Percentiles rank a stretch among this genome's conserved stretches.
Evolutionary conservation across 2,797 vertebrate species (phyloP).

Genomic region (Apogon talboti): DNA sequence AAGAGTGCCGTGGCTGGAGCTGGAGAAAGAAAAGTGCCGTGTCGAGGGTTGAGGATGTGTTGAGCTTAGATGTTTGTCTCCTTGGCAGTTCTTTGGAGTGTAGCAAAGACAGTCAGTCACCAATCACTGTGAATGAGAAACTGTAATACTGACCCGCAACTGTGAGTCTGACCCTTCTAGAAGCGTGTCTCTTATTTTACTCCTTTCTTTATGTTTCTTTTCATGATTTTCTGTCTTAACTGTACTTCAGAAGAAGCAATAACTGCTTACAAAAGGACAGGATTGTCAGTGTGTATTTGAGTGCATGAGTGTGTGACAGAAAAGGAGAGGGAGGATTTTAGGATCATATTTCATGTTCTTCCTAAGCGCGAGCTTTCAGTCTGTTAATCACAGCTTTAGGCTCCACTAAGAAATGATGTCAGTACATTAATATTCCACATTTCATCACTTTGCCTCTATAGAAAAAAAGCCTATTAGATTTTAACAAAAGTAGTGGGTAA

Average conservation of each 20-base stretch:
- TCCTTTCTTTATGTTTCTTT: slow-evolving; percentile 36
- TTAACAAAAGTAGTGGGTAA: background rate
- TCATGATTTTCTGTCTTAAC: slow-evolving; percentile 54
- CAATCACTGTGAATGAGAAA: slow-evolving; percentile 88
- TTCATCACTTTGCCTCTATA: slow-evolving; percentile 48
- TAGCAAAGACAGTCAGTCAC: slow-evolving; percentile 77
- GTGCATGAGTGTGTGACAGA: slow-evolving; percentile 25
- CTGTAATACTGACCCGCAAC: slow-evolving; percentile 82
- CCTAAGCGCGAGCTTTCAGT: slow-evolving; percentile 36
- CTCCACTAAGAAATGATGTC: slow-evolving; percentile 78
- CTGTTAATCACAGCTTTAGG: slow-evolving; percentile 56
- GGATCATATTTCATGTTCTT: slow-evolving; percentile 57
- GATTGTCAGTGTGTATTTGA: slow-evolving; percentile 34
- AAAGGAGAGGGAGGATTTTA: slow-evolving; percentile 35
- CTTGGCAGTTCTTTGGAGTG: slow-evolving; percentile 64
- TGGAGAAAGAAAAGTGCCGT: slow-evolving; percentile 35
- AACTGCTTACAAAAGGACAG: slow-evolving; percentile 63
- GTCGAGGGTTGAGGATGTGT: slow-evolving; percentile 57
- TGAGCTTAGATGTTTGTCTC: slow-evolving; percentile 77
- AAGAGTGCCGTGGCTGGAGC: slow-evolving; percentile 40
- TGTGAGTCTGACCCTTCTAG: slow-evolving; percentile 77
- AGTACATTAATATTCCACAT: slow-evolving; percentile 59
- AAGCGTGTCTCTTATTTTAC: slow-evolving; percentile 50
- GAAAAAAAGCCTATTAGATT: slow-evolving; percentile 14
- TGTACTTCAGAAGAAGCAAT: slow-evolving; percentile 77